Evolutionary conservation across 2,113 vertebrate genomes (phyloP), one percentile per base, ranked within the genome.

Genomic region (Macquaria ambigua): DNA sequence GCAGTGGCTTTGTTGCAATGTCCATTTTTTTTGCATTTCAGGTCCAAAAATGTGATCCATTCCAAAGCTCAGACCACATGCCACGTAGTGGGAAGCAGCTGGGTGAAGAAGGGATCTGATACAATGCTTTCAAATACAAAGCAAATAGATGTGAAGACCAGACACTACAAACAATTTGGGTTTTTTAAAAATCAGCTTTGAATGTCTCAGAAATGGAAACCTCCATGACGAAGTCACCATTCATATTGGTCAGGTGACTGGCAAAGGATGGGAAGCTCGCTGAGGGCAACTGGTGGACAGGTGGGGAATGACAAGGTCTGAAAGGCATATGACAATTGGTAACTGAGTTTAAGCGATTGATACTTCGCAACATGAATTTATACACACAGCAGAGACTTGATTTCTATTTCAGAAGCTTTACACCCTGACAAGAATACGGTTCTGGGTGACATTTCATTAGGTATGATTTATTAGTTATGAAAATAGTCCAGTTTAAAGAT

Each of bases 1-100:
- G 21, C 61, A 74, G 39, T 11, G 5, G 56, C 70, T 77, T 37
- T 55, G 68, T 64, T 79, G 41, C 68, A 23, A 20, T 64, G 61
- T 66, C 31, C 11, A 78, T 64, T 81, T 64, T n/a, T 79, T 76
- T 70, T 56, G 55, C 39, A 2, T 43, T n/a, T 72, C 14, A 7
- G 52, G 28, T 73, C 15, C 5, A 68, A 64, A 83, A 75, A 63
- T 25, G 16, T 71, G 55, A 83, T 70, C 39, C 34, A 6, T 43
- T 81, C 11, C 21, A 69, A 74, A 88, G 59, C 81, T 77, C 21
- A 72, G 23, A 77, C 71, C 37, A 85, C 80, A 61, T 48, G 34
- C 52, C 74, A 78, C 82, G 74, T 74, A 74, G 52, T 31, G 31
- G 71, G 52, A 20, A 81, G 55, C 68, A 73, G 82, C 37, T 4